Evolutionary conservation across 2,888 invertebrate genomes (phyloP).

Genomic region (Epinotia bilunana): DNA sequence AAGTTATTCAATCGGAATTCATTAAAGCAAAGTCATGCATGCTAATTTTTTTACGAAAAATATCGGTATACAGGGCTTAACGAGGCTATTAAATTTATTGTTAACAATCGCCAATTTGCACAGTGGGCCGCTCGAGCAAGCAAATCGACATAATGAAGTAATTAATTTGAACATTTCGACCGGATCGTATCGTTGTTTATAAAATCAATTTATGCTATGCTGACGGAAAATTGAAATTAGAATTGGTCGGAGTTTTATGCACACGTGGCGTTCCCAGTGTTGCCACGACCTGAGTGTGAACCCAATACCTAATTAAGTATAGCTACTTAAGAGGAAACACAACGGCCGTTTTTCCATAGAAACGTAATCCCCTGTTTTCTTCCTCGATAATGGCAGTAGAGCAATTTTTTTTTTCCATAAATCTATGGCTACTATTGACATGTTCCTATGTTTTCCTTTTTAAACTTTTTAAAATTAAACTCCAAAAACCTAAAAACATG

Average conservation of each 20-base stretch:
- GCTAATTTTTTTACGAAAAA: conserved; percentile 24
- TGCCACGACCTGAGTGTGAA: too few species aligned
- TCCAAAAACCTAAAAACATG: too few species aligned
- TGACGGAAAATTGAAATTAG: background rate
- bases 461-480: too few species aligned
- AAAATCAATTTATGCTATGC: conserved; percentile 29
- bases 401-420: too few species aligned
- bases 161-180: conserved; percentile 35
- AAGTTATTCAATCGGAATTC: conserved; percentile 10
- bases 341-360: too few species aligned
- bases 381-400: too few species aligned
- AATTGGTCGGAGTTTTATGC: conserved; percentile 2
- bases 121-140: conserved; percentile 14
- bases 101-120: conserved; percentile 40
- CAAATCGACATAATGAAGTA: conserved; percentile 37
- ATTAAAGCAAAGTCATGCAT: background rate
- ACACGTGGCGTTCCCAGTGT: background rate
- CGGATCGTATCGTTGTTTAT: conserved; percentile 31
- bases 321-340: too few species aligned
- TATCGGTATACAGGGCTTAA: conserved; percentile 32
- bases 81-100: conserved; percentile 35
- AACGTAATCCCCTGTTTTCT: too few species aligned
- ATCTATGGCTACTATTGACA: too few species aligned
- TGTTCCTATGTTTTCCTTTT: too few species aligned
- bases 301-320: too few species aligned